Conservation (phyloP, 2,113 vertebrate species). For the Phalacrocorax aristotelis region DNA sequence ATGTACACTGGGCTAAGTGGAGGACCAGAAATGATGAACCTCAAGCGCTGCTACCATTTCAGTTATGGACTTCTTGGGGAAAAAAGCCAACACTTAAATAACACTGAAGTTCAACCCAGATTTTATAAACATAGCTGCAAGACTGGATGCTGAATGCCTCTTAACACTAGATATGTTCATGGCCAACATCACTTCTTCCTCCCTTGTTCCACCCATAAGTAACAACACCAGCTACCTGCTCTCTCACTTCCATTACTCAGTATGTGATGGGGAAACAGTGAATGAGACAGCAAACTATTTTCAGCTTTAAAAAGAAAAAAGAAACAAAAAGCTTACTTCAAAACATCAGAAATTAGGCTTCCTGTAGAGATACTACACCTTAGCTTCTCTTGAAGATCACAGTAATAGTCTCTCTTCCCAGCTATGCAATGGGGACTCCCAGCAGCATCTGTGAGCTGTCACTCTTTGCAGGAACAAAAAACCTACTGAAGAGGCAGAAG, state of each 20-base stretch:
- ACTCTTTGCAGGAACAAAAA: conserved; percentile 48
- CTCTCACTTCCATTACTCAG: neutral
- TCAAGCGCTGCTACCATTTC: neutral
- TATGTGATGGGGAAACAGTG: neutral
- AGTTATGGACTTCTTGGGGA: neutral
- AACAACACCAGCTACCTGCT: neutral
- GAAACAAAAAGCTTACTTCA: neutral
- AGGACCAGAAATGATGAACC: neutral
- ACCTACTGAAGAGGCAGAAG: conserved; percentile 34
- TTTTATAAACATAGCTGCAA: neutral
- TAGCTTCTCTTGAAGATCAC: neutral
- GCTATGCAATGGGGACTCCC: neutral
- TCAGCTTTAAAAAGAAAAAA: neutral
- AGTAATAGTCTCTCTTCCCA: neutral
- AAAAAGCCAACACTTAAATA: neutral
- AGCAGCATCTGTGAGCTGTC: conserved; percentile 51
- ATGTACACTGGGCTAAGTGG: neutral
- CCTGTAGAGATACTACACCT: neutral
- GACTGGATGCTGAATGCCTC: neutral
- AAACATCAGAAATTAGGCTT: neutral
- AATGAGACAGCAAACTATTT: neutral
- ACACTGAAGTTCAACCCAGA: neutral
- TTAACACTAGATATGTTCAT: neutral
- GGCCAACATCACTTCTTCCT: neutral
- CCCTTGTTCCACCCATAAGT: neutral